A percentile compares a stretch with the other conserved stretches of the same genome.
phyloP scores from a whole-genome alignment of 2,113 vertebrate genomes.

The Ictidomys tridecemlineatus region DNA sequence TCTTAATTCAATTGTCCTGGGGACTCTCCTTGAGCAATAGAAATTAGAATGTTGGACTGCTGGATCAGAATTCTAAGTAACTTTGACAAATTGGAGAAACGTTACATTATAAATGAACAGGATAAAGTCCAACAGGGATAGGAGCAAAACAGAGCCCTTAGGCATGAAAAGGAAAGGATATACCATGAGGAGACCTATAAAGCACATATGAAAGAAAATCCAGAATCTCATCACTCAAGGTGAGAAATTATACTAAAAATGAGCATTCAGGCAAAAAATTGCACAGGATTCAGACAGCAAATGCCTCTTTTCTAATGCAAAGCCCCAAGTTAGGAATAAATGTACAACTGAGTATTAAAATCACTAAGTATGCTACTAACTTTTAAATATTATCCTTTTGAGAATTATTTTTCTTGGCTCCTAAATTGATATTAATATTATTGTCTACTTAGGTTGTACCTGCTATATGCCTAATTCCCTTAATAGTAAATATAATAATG shows the following conservation, averaged over 20 bases:
- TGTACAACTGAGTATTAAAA: conserved; percentile 30
- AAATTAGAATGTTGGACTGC: conserved; percentile 73
- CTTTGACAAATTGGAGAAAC: conserved; percentile 74
- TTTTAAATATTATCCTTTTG: conserved; percentile 43
- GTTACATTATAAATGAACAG: conserved; percentile 73
- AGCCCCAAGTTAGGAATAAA: conserved; percentile 35
- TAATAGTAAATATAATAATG: not conserved
- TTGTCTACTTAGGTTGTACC: not conserved
- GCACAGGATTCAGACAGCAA: not conserved
- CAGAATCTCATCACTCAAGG: conserved; percentile 60
- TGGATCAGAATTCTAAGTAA: conserved; percentile 80
- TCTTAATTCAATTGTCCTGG: conserved; percentile 79
- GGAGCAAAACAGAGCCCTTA: conserved; percentile 58
- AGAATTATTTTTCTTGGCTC: conserved; percentile 44
- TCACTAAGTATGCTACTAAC: not conserved
- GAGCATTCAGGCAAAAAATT: conserved; percentile 62
- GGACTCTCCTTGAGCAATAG: conserved; percentile 77
- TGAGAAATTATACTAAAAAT: conserved; percentile 66
- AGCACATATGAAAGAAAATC: conserved; percentile 35
- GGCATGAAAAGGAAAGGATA: conserved; percentile 59
- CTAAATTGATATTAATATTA: conserved; percentile 25
- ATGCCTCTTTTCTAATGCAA: not conserved
- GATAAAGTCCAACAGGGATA: conserved; percentile 51
- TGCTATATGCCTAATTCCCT: not conserved
- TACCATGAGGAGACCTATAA: not conserved